phyloP scores from a whole-genome alignment of 2,113 vertebrate species.

The Scolopax mira region DNA sequence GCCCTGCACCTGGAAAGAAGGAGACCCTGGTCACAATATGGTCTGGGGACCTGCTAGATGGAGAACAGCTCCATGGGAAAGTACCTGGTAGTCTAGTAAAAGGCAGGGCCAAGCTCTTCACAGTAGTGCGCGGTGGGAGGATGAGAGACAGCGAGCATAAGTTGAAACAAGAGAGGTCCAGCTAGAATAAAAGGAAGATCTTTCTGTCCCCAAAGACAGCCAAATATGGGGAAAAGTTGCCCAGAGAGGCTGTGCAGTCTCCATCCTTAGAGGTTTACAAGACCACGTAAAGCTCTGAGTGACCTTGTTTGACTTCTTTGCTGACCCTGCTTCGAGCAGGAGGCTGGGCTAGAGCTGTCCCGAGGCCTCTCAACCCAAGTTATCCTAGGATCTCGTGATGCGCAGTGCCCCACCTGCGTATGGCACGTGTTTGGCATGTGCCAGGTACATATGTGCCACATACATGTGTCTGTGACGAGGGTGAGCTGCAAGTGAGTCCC shows the following conservation, averaged over 20 bases:
- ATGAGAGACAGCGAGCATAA: neutral
- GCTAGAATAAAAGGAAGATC: neutral
- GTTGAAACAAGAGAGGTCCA: neutral
- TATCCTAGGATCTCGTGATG: neutral
- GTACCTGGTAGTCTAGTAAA: neutral
- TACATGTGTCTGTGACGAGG: accelerated
- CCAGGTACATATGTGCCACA: neutral
- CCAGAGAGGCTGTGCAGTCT: neutral
- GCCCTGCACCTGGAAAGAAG: neutral
- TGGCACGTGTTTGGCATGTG: accelerated
- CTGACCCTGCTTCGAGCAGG: neutral
- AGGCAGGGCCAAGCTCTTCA: neutral
- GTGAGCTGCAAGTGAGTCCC: neutral
- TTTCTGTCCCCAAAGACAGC: neutral
- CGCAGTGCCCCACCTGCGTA: neutral
- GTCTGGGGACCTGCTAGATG: neutral
- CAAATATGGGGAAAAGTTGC: neutral
- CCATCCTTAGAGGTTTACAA: neutral
- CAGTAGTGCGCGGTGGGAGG: neutral
- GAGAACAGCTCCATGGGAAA: neutral
- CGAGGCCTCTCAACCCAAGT: neutral
- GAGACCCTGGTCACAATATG: accelerated
- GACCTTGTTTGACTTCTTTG: neutral
- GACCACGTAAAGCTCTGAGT: neutral
- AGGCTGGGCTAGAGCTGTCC: neutral